A percentile compares a stretch with the other conserved stretches of the same genome.
Conservation (phyloP, 2,113 vertebrate genomes). For the Machaerirhynchus nigripectus region DNA sequence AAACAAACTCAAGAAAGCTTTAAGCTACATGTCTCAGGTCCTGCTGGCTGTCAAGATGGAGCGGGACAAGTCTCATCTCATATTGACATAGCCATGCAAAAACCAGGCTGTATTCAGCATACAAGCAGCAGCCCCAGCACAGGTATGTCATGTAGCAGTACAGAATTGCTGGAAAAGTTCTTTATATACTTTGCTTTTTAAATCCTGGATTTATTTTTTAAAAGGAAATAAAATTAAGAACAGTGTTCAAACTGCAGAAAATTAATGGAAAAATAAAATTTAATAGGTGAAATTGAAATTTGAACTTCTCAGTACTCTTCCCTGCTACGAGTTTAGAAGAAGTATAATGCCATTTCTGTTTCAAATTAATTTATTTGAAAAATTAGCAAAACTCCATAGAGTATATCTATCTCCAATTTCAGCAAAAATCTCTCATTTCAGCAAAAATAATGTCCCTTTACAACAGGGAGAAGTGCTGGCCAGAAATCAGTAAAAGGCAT, state of each 20-base stretch:
- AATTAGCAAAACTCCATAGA: not conserved
- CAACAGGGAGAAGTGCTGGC: not conserved
- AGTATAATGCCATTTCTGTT: not conserved
- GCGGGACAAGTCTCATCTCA: not conserved
- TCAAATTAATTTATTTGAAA: not conserved
- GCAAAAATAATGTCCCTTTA: not conserved
- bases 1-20: not conserved
- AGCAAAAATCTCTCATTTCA: not conserved
- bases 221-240: not conserved
- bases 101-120: not conserved
- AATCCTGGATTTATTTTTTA: not conserved
- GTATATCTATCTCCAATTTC: not conserved
- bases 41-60: not conserved
- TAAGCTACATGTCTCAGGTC: not conserved
- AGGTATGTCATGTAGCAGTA: not conserved
- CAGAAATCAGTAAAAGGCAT: not conserved
- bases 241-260: not conserved
- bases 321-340: not conserved
- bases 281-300: not conserved
- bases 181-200: not conserved
- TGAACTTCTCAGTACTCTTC: not conserved
- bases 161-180: not conserved
- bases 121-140: not conserved
- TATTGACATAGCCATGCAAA: not conserved
- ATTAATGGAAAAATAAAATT: not conserved